Conservation (phyloP, 1,140 invertebrate species). For the Halictus rubicundus region DNA sequence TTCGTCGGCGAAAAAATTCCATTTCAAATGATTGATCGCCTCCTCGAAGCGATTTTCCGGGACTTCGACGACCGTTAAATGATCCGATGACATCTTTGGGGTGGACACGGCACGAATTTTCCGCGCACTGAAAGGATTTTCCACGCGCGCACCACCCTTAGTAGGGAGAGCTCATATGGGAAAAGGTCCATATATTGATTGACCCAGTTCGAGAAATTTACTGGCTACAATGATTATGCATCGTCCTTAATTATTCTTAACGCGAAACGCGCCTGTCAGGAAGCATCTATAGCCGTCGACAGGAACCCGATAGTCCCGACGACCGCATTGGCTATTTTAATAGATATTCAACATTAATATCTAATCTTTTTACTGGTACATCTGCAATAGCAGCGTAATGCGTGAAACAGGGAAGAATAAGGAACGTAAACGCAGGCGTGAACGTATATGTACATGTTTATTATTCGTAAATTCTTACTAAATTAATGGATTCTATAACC, state of each 20-base stretch:
- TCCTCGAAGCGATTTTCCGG: conserved; percentile 80
- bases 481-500: conserved; percentile 37
- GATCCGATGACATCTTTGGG: conserved; percentile 70
- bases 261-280: not conserved
- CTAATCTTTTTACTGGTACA: not conserved
- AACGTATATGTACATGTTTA: conserved; percentile 49
- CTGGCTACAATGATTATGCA: conserved; percentile 33
- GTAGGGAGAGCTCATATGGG: conserved; percentile 62
- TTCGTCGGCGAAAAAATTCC: conserved; percentile 89
- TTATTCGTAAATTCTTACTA: conserved; percentile 42
- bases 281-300: too few species aligned
- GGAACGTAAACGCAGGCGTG: conserved; percentile 1
- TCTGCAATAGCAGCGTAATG: not conserved
- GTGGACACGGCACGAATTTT: conserved; percentile 61
- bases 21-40: conserved; percentile 86
- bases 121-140: conserved; percentile 63
- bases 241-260: conserved; percentile 24
- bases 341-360: not conserved
- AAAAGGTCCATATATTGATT: conserved; percentile 77
- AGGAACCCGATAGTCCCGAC: not conserved
- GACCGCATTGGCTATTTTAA: too few species aligned
- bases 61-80: conserved; percentile 74
- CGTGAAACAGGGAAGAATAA: not conserved
- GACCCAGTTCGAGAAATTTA: conserved; percentile 75
- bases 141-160: conserved; percentile 65